A percentile compares a stretch with the other conserved stretches of the same genome.
Evolutionary conservation across 2,113 vertebrate genomes (phyloP).

Genomic region (Tetrax tetrax): DNA sequence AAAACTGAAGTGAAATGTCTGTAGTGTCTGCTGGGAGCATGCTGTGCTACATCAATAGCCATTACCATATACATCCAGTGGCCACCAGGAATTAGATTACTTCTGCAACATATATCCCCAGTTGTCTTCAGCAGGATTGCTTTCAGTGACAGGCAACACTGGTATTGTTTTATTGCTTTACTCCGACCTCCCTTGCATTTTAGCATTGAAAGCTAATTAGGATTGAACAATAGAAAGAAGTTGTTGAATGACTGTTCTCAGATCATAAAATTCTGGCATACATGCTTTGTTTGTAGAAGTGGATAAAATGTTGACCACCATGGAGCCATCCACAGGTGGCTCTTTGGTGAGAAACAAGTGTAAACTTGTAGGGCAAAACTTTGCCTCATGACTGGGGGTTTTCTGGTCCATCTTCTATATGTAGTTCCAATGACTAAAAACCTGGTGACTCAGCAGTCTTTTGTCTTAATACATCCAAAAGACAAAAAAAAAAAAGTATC

Average conservation of each 20-base stretch:
- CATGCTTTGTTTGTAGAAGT: not conserved
- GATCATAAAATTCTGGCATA: not conserved
- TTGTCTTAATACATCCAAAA: not conserved
- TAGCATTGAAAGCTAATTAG: not conserved
- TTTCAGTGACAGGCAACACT: fast-evolving
- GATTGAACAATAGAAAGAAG: not conserved
- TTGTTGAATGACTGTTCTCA: not conserved
- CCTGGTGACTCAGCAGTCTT: not conserved
- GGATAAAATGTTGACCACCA: not conserved
- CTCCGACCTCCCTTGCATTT: not conserved
- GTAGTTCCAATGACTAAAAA: not conserved
- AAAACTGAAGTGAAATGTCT: not conserved
- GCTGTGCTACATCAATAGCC: not conserved
- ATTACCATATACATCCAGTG: not conserved
- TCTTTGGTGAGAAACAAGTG: not conserved
- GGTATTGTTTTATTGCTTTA: not conserved
- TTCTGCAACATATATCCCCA: not conserved
- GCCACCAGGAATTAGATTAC: not conserved
- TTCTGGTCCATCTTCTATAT: not conserved
- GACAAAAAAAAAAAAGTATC: not conserved
- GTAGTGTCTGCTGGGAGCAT: not conserved
- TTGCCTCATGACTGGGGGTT: not conserved
- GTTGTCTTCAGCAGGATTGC: not conserved
- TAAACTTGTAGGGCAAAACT: not conserved
- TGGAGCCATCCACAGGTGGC: not conserved